These are phyloP conservation scores for Galaxea fascicularis DNA, from an alignment of 92 coral and sea anemone species.

Conservation along the genomic window DNA sequence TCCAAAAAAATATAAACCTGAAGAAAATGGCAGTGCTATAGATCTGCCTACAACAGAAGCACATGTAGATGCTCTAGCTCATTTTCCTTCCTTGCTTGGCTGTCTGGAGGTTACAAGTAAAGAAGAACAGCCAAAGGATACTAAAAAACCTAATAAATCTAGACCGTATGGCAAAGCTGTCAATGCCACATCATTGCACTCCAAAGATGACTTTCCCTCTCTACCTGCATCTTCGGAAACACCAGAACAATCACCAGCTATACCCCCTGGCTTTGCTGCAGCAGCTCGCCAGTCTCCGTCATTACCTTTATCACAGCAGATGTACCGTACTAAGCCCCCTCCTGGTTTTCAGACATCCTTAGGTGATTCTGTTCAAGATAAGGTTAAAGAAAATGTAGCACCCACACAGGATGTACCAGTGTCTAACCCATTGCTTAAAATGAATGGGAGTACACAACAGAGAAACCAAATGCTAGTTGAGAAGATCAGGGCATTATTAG, in stretches of 20 bases:
- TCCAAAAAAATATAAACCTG: conserved; percentile 45
- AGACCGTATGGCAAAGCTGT: conserved; percentile 1
- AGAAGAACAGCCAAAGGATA: background rate
- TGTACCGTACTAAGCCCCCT: conserved; percentile 57
- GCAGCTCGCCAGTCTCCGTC: conserved; percentile 52
- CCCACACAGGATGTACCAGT: background rate
- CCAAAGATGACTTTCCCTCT: conserved; percentile 65
- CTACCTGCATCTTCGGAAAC: conserved; percentile 18
- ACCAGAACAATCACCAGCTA: conserved; percentile 15
- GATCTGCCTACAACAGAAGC: background rate
- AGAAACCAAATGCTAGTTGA: conserved; percentile 84
- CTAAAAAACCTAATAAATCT: conserved; percentile 2
- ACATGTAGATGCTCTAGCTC: background rate
- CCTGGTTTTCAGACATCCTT: conserved; percentile 33
- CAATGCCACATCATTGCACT: background rate
- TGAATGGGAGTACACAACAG: conserved; percentile 47
- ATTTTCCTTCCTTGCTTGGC: conserved; percentile 24
- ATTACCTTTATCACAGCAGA: conserved; percentile 32
- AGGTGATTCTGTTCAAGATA: background rate
- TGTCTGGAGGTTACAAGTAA: conserved; percentile 18
- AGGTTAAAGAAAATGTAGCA: conserved; percentile 39
- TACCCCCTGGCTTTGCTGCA: conserved; percentile 71
- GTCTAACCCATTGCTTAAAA: conserved; percentile 37
- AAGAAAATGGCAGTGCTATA: background rate
- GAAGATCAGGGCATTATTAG: conserved; percentile 69